Base-by-base conservation (phyloP, 2,113 vertebrate genomes). In the Rhagologus leucostigma region DNA sequence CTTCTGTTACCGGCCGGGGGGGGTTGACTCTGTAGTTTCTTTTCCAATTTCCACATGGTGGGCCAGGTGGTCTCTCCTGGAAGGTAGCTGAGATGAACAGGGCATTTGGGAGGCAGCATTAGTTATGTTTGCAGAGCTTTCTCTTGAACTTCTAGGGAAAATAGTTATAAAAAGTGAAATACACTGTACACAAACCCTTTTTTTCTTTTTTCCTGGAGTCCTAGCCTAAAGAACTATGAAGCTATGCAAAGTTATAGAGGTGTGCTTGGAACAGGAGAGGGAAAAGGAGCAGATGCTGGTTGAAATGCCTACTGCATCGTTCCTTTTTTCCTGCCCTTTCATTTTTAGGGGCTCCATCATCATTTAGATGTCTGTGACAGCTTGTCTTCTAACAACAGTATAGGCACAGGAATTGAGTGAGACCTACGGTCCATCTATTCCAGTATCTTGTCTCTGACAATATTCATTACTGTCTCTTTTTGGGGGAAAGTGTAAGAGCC, bases 391-490 rank as follows among this genome's bases (percentile, higher is more conserved):
- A 42, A 42, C 85, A 89, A 86, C 74, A 91, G 32, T 59, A 44
- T 5, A 84, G 68, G 55, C 68, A 52, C 50, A 84, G 75, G 63
- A 88, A 63, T 7, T 17, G 33, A 80, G 52, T 41, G 78, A 94
- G 91, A 94, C 91, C 79, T 67, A 12, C 77, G 87, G 68, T 90
- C 82, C 52, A 20, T 93, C 63, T 91, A 13, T 88, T 94, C 82
- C 95, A 67, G 75, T 63, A 55, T 68, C 91, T 85, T 87, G 82
- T 94, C 93, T 82, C 89, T 86, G 86, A 84, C 83, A 95, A 95
- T 94, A 93, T 95, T 88, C 75, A 95, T 96, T 96, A 96, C 30
- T 35, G 75, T 85, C 73, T 62, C 87, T 64, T 47, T 91, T 76
- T 18, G 15, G 7, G 26, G 21, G 10, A 16, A 79, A 76, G 46